Base-by-base conservation (phyloP, 2,797 vertebrate genomes). In the Falco peregrinus region DNA sequence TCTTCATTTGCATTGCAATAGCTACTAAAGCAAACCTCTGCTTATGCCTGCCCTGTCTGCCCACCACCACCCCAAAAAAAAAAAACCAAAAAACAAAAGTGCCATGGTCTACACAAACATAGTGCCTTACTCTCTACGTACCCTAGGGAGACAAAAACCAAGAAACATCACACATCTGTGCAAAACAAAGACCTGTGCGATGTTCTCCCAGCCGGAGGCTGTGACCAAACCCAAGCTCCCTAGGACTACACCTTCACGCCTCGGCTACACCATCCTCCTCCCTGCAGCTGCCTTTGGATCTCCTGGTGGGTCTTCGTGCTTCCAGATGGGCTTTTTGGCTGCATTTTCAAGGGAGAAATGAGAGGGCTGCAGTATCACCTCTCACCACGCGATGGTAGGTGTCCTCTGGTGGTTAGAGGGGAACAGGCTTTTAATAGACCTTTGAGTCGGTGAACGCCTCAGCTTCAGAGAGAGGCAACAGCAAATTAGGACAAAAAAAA, bases 381-480 rank as follows among this genome's bases (percentile, higher is more conserved):
- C 45, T 81, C 61, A 77, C 93, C 93, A 91, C 45, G 1, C 93
- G 93, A 81, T 88, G 95, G 93, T 14, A 80, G 64, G 16, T 71
- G 80, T 35, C 80, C 53, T 39, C 87, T 45, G 47, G 65, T 24
- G 24, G 26, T 17, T 65, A 43, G 45, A 64, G 16, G 11, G 5
- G 33, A 73, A 73, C 1, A 31, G 25, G 29, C n/a, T 93, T 80
- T 57, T 50, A 41, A 45, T 0, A 89, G 37, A 48, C 13, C 18
- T 79, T 65, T 33, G 14, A 80, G 45, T 37, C 4, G 4, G 19
- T 41, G 37, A 89, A 41, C 17, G 57, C 16, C 8, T 70, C 73
- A 53, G 9, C n/a, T 65, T 68, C 54, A 61, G 54, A 54, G 31
- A 69, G 33, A 59, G 7, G 56, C 26, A 64, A 77, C 63, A 85